Base-by-base conservation (phyloP, 1,140 invertebrate genomes). In the Pantala flavescens region DNA sequence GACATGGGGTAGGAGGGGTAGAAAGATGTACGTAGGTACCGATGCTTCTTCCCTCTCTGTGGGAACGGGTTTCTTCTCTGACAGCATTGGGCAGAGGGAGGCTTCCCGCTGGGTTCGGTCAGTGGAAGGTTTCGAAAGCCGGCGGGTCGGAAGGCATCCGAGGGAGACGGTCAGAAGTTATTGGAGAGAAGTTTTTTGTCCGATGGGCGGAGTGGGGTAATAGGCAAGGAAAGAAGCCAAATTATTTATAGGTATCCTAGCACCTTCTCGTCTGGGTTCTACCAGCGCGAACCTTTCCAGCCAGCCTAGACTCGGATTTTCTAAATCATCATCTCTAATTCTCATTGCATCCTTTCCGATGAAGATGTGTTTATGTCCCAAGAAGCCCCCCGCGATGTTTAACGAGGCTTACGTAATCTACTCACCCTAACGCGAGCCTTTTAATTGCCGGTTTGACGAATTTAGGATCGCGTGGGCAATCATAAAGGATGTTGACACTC, bases 211-310 rank as follows among this genome's bases (percentile, higher is more conserved):
- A 14, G 49, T 63, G 16, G 49, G 49, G 49, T 63, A 63, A 63
- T 63, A 63, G 49, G 49, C 49, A 63, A 63, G 49, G 49, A 12
- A 63, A 63, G 49, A 16, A 63, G 49, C 49, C 49, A 63, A 63
- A 63, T 63, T 63, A 63, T 63, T 63, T 63, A 63, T 63, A 63
- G 49, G 49, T 63, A 63, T 63, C 49, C 49, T 63, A 63, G 49
- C 49, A 21, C 49, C 49, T 36, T 36, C 28, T 36, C 28, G 28
- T 36, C 28, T 5, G 28, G 3, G 28, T 36, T 36, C 28, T 36
- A 2, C 9, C 28, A 36, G 9, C 28, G 28, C 28, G 9, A 36
- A 36, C 28, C 28, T 21, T 21, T 63, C n/a, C 49, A 14, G 12
- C 49, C 49, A 12, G 1, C 14, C 49, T 21, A 63, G 49, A 63